Evolutionary conservation across 2,888 invertebrate genomes (phyloP), one percentile per base, ranked within the genome.

Genomic region (Drosophila austrosaltans): DNA sequence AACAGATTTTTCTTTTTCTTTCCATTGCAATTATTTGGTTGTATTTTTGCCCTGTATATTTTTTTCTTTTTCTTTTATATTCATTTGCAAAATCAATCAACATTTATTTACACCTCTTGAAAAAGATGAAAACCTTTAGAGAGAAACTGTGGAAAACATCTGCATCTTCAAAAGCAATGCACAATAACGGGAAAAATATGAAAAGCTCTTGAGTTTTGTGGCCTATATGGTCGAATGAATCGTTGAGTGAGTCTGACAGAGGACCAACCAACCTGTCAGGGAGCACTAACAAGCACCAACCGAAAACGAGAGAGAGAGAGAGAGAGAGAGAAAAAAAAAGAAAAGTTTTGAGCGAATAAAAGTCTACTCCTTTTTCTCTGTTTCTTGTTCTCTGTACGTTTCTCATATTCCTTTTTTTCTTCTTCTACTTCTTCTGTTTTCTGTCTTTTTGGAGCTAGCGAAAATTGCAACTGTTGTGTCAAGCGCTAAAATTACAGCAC

Each of bases 391-490:
- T 48, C 25, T 20, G 25, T 48, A 25, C 48, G 22, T 48, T 8
- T 12, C 48, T 48, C 22, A 25, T 48, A 48, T 48, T 48, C 48
- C 44, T 48, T 8, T 1, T 8, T 48, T 22, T 48, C 2, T 7
- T 48, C 22, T 48, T 48, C 3, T 5, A 16, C 16, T 16, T 16
- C 16, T 20, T 20, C 8, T 48, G 20, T 48, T 48, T 20, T 20
- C 44, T 48, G 20, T 20, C 25, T 48, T 48, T 44, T 60, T 44
- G 53, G 57, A 62, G 36, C 69, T 53, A 20, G 66, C 53, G 75
- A 68, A 77, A 73, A 72, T 73, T 76, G 73, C 72, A 77, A 75
- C 72, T 75, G 65, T 75, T 64, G 70, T 78, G 75, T 78, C 75
- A 75, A 75, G 72, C 70, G 68, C 62, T 73, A 67, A 76, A 78